Evolutionary conservation across 2,113 vertebrate genomes (phyloP).

Genomic region (Sterrhoptilus dennistouni): DNA sequence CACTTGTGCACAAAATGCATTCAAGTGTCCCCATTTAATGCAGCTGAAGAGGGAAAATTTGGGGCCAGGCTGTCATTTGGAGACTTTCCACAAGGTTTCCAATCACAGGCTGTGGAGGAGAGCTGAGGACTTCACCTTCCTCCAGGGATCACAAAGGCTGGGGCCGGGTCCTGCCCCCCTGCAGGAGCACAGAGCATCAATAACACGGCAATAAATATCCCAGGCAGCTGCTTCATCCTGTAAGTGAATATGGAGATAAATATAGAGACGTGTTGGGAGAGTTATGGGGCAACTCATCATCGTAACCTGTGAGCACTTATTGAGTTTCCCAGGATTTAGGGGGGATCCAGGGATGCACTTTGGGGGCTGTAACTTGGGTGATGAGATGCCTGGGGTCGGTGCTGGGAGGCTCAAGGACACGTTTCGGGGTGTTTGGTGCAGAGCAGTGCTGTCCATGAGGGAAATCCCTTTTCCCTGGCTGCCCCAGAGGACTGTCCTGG

Average conservation of each 20-base stretch:
- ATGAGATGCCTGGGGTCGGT: background rate
- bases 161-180: background rate
- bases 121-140: fast-evolving
- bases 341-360: background rate
- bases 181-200: background rate
- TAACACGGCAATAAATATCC: background rate
- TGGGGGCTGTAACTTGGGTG: background rate
- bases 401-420: background rate
- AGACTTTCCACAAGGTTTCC: background rate
- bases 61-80: background rate
- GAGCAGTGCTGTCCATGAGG: fast-evolving
- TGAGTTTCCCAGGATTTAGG: background rate
- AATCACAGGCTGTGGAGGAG: background rate
- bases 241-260: background rate
- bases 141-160: fast-evolving
- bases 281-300: conserved; percentile 2
- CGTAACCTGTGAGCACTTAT: background rate
- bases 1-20: background rate
- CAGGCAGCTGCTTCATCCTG: background rate
- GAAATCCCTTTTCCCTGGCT: background rate
- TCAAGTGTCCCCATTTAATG: background rate
- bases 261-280: background rate
- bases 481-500: background rate
- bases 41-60: background rate
- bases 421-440: fast-evolving